These are phyloP conservation scores for Ictalurus furcatus DNA, from an alignment of 2,113 vertebrate species.

Conservation along the genomic window DNA sequence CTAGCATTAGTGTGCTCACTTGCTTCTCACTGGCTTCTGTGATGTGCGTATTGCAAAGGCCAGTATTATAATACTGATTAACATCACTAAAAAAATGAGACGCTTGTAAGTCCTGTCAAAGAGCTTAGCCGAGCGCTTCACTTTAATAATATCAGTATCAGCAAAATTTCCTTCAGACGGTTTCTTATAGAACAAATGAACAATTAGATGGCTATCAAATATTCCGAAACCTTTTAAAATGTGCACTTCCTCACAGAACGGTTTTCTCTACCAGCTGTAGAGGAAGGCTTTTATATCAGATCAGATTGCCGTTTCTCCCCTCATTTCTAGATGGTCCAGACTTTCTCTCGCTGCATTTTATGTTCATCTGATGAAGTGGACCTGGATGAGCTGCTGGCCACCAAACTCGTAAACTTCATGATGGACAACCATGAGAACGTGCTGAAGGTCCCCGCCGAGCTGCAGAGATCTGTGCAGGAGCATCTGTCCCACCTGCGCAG, in stretches of 20 bases:
- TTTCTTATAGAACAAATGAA: no score
- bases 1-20: neutral
- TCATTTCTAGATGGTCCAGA: constrained; percentile 77
- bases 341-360: constrained; percentile 83
- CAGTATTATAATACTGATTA: neutral
- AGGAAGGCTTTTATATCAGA: no score
- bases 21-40: neutral
- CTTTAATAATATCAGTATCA: no score
- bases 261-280: no score
- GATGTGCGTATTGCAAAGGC: neutral
- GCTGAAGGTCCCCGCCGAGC: constrained; percentile 71
- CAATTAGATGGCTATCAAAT: no score
- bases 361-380: constrained; percentile 84
- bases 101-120: no score
- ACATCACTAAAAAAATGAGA: no score
- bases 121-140: no score
- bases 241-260: no score
- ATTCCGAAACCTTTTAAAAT: no score
- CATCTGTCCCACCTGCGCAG: constrained; percentile 75
- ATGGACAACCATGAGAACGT: constrained; percentile 82
- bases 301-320: no score
- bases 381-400: constrained; percentile 83
- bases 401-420: constrained; percentile 82
- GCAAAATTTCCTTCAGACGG: no score
- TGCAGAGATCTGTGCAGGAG: constrained; percentile 79